These are phyloP conservation scores for Poeciliopsis turneri DNA, from an alignment of 2,797 vertebrate species.

Conservation along the genomic window DNA sequence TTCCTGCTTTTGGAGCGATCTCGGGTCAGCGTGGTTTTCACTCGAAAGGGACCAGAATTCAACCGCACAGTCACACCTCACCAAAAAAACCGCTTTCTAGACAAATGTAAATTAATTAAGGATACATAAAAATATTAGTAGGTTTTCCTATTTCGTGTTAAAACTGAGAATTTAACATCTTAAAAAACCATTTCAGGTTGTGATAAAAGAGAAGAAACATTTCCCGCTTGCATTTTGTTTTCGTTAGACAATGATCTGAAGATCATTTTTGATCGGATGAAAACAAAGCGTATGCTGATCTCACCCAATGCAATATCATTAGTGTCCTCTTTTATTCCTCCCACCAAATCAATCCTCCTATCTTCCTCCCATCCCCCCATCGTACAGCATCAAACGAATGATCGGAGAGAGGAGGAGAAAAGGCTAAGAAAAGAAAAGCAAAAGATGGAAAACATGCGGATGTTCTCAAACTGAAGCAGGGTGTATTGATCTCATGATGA, in stretches of 20 bases:
- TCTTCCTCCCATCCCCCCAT: conserved; percentile 21
- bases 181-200: neutral
- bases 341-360: conserved; percentile 22
- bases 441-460: conserved; percentile 29
- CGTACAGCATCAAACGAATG: conserved; percentile 17
- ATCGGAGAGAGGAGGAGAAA: conserved; percentile 3
- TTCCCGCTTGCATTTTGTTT: neutral
- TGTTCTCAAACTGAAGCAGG: conserved; percentile 60
- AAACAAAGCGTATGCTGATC: conserved; percentile 25
- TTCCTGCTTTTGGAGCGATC: too few relatives aligned
- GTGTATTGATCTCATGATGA: conserved; percentile 69
- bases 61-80: too few relatives aligned
- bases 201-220: neutral
- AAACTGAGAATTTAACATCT: neutral
- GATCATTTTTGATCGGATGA: conserved; percentile 10
- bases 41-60: too few relatives aligned
- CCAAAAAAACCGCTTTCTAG: too few relatives aligned
- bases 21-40: too few relatives aligned
- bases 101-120: too few relatives aligned
- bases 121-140: too few relatives aligned
- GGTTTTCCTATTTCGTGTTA: neutral
- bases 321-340: conserved; percentile 31
- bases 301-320: conserved; percentile 21
- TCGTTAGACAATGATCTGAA: neutral
- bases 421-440: neutral